These are phyloP conservation scores for Sclerurus mexicanus DNA, from an alignment of 2,113 vertebrate genomes.

Conservation along the genomic window DNA sequence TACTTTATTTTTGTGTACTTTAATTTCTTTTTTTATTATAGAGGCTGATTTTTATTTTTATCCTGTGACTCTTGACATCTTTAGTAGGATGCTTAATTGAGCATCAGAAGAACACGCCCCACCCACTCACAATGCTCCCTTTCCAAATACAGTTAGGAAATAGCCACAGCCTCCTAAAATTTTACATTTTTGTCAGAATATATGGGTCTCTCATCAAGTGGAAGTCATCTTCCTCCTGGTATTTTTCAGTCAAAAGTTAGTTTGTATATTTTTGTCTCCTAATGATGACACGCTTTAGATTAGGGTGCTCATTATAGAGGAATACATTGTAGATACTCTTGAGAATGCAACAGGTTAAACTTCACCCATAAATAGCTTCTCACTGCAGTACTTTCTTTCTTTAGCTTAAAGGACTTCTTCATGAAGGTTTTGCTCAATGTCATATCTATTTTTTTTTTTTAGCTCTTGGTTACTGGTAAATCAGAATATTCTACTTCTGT, in stretches of 20 bases:
- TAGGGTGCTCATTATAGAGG: not conserved
- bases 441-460: not conserved
- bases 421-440: slow-evolving; percentile 47
- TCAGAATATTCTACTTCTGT: not conserved
- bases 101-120: not conserved
- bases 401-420: not conserved
- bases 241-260: not conserved
- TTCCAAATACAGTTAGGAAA: not conserved
- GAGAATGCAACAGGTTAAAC: slow-evolving; percentile 39
- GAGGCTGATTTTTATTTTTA: not conserved
- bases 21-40: not conserved
- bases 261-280: not conserved
- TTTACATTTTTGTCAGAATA: not conserved
- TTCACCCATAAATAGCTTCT: slow-evolving; percentile 52
- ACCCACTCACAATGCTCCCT: not conserved
- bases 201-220: not conserved
- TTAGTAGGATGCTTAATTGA: not conserved
- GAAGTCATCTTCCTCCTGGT: not conserved
- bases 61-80: not conserved
- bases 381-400: not conserved
- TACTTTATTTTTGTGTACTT: not conserved
- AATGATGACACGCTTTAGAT: slow-evolving; percentile 9
- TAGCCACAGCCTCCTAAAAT: not conserved
- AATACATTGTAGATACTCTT: not conserved
- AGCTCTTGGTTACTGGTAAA: not conserved